Evolutionary conservation across 2,888 invertebrate species (phyloP), one percentile per base, ranked within the genome.

Genomic region (Leptarthrus brevirostris): DNA sequence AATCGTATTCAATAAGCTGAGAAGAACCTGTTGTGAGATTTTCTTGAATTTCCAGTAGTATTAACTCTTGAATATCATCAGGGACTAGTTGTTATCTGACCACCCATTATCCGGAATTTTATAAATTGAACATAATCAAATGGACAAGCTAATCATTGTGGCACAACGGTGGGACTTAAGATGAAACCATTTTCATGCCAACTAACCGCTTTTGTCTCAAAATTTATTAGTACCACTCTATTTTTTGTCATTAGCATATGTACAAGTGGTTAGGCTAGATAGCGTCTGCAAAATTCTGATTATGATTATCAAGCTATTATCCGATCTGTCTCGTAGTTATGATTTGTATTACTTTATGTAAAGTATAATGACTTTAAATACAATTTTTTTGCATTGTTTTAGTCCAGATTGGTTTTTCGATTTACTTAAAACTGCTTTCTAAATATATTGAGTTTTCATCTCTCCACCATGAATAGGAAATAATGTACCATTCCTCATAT

Each of bases 81-180:
- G 44, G 47, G 64, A 44, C 64, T 64, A 44, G 44, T 64, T 64
- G 64, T 64, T 64, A 64, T 64, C 26, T 24, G 64, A 47, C 47
- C 64, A 64, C 47, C 64, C 64, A 64, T 64, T 64, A 64, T 47
- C 44, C 47, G 40, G 44, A 14, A 64, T 64, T 64, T 64, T 64
- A 64, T 64, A 64, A 64, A 64, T 64, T 64, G 64, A 44, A 64
- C 64, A 47, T 64, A 64, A 64, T 64, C 64, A 64, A 64, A 64
- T 64, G 64, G 44, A n/a, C 64, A 22, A 64, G 44, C 18, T 24
- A 44, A 64, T 64, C 64, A 64, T 6, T 20, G 3, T 16, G 8
- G 30, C 30, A 8, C 30, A 30, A 30, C 30, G 12, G 30, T 24
- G 26, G 14, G 14, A 14, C 56, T 56, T 10, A 16, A 8, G 56